Base-by-base conservation (phyloP, 2,113 vertebrate species). In the Macroglossus sobrinus region DNA sequence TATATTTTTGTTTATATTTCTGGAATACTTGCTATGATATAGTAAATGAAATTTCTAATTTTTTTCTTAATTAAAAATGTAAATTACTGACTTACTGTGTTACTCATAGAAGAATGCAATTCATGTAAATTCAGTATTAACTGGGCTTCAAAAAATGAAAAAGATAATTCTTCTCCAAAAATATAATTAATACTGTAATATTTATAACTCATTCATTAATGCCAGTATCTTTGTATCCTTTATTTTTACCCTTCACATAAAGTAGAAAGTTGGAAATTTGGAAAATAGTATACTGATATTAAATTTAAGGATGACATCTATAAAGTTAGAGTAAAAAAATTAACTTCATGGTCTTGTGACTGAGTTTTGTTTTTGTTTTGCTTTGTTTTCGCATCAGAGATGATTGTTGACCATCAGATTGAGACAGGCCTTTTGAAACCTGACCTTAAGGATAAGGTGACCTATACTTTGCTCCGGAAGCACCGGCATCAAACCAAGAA, bases 401-500 rank as follows among this genome's bases (percentile, higher is more conserved):
- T 99, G 99, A 99, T 99, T 75, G 99, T 99, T 3, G 99, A 99
- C 98, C 99, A 99, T 98, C 99, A 99, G 98, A 99, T 99, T 4
- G 99, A 99, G 98, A 99, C 98, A 0, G 99, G 99, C n/a, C 99
- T 99, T 71, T 91, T 99, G 98, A 99, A 99, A 88, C 64, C 99
- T 0, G 99, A 99, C 3, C 98, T 99, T 93, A 99, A 99, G 98
- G 99, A 99, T 96, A 99, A 99, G 95, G 99, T 99, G 98, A 99
- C 98, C 97, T 99, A 99, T 97, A 99, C 99, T 0, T 97, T 99
- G 98, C 99, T 99, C 84, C 99, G 99, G 97, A 99, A 99, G 97
- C 99, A 99, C 96, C 99, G 99, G 33, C 99, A 99, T 98, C 99
- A 99, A 98, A 99, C 99, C 97, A 99, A 99, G 99, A 99, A 99